Base-by-base conservation (phyloP, 1,140 invertebrate genomes). In the Idris sp. region DNA sequence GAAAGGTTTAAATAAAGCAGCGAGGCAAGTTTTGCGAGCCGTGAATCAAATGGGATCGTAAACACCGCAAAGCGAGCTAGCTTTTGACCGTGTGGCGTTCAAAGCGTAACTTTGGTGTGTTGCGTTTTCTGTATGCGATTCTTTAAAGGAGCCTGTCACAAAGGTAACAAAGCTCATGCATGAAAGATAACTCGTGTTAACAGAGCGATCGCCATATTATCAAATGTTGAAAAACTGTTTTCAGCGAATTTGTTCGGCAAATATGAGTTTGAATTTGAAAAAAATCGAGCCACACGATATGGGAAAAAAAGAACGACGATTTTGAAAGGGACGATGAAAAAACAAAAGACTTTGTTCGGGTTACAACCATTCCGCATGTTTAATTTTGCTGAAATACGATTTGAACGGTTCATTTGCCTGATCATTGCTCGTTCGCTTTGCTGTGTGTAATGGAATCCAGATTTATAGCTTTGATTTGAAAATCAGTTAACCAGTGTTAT, bases 21-120 rank as follows among this genome's bases (percentile, higher is more conserved):
- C 41, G 43, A 26, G 26, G 5, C 40, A 33, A 46, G 53, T 59
- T 65, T 35, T 30, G 35, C 40, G 35, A 56, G 65, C 44, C 58
- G 53, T 73, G 53, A 64, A 65, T 73, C 65, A 64, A 38, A 33
- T 59, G 49, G 59, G 59, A 73, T 58, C 58, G 36, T 73, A 64
- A 58, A 56, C 67, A 49, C 68, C 59, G 35, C 43, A 33, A 58
- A 73, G 33, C 35, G 53, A 65, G 22, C 49, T 14, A 28, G 41
- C 58, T 72, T 62, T 62, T 67, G 69, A 74, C 61, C 46, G n/a
- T n/a, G n/a, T n/a, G 33, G n/a, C 40, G 69, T 11, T 74, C 69
- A 73, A 73, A 73, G 69, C 38, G n/a, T 46, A 65, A 73, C 69
- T 73, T 65, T 65, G 56, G 22, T 9, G 38, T 40, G 35, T 35